phyloP scores from a whole-genome alignment of 2,888 invertebrate species.

The Crepidodera aurea region DNA sequence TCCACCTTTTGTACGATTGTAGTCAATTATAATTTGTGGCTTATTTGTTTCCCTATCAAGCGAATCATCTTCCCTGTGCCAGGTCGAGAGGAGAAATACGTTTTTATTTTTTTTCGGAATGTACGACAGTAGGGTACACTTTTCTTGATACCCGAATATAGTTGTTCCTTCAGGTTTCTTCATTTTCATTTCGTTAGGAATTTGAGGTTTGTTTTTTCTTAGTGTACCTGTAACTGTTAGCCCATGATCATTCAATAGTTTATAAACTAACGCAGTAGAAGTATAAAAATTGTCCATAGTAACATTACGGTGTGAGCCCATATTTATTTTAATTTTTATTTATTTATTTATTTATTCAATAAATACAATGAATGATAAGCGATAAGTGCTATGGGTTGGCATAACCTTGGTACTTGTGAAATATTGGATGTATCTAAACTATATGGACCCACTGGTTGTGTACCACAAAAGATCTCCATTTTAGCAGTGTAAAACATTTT shows the following conservation, averaged over 20 bases:
- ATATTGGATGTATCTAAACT: conserved; percentile 13
- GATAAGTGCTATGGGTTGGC: conserved; percentile 10
- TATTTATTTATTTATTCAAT: too few relatives aligned
- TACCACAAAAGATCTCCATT: conserved; percentile 4
- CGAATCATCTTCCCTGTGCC: conserved; percentile 8
- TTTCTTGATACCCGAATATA: conserved; percentile 9
- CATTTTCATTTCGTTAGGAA: conserved; percentile 6
- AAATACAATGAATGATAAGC: too few relatives aligned
- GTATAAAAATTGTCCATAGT: conserved; percentile 11
- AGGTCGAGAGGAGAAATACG: conserved; percentile 8
- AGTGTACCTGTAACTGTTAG: conserved; percentile 12
- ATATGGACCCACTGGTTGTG: conserved; percentile 8
- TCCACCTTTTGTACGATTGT: conserved; percentile 2
- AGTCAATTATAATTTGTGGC: conserved; percentile 6
- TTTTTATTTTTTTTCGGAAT: conserved; percentile 2
- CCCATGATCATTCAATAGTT: conserved; percentile 9
- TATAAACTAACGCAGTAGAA: conserved; percentile 1
- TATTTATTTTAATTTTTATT: too few relatives aligned
- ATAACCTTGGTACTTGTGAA: conserved; percentile 16
- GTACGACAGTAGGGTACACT: conserved; percentile 12
- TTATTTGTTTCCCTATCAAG: conserved; percentile 2
- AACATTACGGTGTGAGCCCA: conserved; percentile 5
- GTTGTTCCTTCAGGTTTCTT: conserved; percentile 7
- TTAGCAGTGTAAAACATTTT: conserved; percentile 17
- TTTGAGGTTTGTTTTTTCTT: conserved; percentile 7